Base-by-base conservation (phyloP, 2,113 vertebrate species). In the Pelobates fuscus region DNA sequence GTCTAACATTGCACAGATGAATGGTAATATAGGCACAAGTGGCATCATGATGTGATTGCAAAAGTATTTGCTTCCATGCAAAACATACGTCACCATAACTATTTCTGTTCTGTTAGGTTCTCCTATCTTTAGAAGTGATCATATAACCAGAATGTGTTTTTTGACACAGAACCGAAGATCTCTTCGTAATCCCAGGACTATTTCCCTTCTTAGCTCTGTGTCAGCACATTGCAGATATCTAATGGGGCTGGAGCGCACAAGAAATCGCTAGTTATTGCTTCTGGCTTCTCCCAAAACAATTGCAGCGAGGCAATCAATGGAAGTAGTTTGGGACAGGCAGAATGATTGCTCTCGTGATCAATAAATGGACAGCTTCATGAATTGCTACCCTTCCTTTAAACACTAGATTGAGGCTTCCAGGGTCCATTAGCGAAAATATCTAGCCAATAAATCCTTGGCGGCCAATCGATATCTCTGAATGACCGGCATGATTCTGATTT, bases 361-460 rank as follows among this genome's bases (percentile, higher is more conserved):
- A 74, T 74, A 74, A 20, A 54, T 25, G 70, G 26, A 29, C 60
- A n/a, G 44, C 24, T n/a, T 29, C 46, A 14, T 12, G 30, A 41
- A 58, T 20, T 18, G 30, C 21, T 10, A 18, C 62, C 21, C 18
- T 37, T 12, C 11, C 26, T 30, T 52, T 32, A 63, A 30, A 71
- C 61, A 15, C 32, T 41, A 29, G 17, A 18, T 4, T 15, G 21
- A 14, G 23, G 12, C 49, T 44, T 58, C 21, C n/a, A 46, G 25
- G 15, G 49, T 55, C 71, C 62, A 74, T 74, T 74, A 74, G 49
- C 24, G 49, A 43, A 57, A 72, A 55, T 43, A 57, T 26, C 49
- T 11, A 15, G 18, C 46, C 30, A 17, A 74, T 74, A 65, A 74
- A 74, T 74, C 27, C 46, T 23, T 26, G n/a, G 1, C 5, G 14